phyloP scores from a whole-genome alignment of 2,888 invertebrate species.

The Drosophila mimetica region DNA sequence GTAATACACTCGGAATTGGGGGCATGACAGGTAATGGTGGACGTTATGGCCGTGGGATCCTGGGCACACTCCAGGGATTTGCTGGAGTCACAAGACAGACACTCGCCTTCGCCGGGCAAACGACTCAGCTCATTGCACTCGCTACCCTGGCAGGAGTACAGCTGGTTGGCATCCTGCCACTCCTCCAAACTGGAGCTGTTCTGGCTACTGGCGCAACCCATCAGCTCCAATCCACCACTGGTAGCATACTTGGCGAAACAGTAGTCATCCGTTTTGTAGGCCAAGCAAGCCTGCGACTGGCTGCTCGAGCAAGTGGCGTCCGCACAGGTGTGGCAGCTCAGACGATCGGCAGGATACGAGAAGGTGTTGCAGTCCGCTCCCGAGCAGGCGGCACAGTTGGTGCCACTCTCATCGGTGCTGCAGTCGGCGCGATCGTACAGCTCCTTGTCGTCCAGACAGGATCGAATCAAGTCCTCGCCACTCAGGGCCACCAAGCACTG shows the following conservation, averaged over 20 bases:
- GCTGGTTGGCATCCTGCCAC: constrained; percentile 69
- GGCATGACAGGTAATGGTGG: constrained; percentile 56
- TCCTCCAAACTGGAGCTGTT: constrained; percentile 58
- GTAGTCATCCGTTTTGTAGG: constrained; percentile 66
- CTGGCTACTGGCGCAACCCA: constrained; percentile 78
- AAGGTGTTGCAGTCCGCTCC: constrained; percentile 70
- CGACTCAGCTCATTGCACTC: constrained; percentile 69
- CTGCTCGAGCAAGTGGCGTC: constrained; percentile 57
- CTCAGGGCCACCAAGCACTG: constrained; percentile 76
- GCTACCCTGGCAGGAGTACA: constrained; percentile 64
- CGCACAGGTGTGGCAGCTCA: constrained; percentile 75
- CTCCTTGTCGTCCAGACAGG: constrained; percentile 82
- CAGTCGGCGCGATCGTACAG: constrained; percentile 63
- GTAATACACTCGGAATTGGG: constrained; percentile 70
- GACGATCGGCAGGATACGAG: constrained; percentile 71
- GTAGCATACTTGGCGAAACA: constrained; percentile 80
- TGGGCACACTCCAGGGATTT: constrained; percentile 73
- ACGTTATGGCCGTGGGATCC: constrained; percentile 54
- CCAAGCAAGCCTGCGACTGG: constrained; percentile 55
- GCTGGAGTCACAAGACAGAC: constrained; percentile 78
- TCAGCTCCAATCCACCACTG: constrained; percentile 48
- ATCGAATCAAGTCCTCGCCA: constrained; percentile 68
- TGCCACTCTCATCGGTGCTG: constrained; percentile 48
- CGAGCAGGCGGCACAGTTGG: constrained; percentile 62
- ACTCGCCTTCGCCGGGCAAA: constrained; percentile 64